Evolutionary conservation across 2,888 invertebrate genomes (phyloP), one percentile per base, ranked within the genome.

Genomic region (Sphinx pinastri): DNA sequence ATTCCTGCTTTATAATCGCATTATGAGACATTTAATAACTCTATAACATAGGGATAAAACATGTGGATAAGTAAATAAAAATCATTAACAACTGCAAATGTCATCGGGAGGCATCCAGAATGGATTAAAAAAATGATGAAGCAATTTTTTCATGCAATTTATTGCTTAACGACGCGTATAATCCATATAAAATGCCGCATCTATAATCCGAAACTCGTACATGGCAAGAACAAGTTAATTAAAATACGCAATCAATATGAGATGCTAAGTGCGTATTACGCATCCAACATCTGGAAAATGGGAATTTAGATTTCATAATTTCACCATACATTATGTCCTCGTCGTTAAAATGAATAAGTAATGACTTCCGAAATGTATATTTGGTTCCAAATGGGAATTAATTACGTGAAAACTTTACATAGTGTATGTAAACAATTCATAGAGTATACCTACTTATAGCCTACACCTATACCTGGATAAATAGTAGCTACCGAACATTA

Each of bases 91-190:
- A 60, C 49, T 49, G 63, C 63, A 63, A 63, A 63, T 63, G 19
- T 49, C 63, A 19, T 19, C 47, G 47, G 25, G 16, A 63, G 63
- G 47, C 47, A 63, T 49, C 16, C 7, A 16, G 12, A 60, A 16
- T 12, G 47, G 13, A 63, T 49, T 63, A 13, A 49, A 19, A 45
- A 47, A 71, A 68, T 55, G 52, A 72, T 74, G 70, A 74, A 84
- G 80, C 79, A 80, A 84, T 86, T 85, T 82, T 79, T 87, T 85
- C 77, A 74, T 81, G 75, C 72, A 86, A 86, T 81, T 87, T 89
- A 89, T 88, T 82, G 76, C 86, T 88, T 87, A 81, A 88, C 88
- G 86, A 86, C 83, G 79, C 82, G 83, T 78, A 70, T 81, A 84
- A 82, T 81, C 69, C 73, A 78, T 79, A 84, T 85, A 81, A 84